A percentile compares a stretch with the other conserved stretches of the same genome.
These are phyloP conservation scores for Patiria miniata DNA, from an alignment of 35 echinoderm and acorn worm genomes.

Conservation along the genomic window DNA sequence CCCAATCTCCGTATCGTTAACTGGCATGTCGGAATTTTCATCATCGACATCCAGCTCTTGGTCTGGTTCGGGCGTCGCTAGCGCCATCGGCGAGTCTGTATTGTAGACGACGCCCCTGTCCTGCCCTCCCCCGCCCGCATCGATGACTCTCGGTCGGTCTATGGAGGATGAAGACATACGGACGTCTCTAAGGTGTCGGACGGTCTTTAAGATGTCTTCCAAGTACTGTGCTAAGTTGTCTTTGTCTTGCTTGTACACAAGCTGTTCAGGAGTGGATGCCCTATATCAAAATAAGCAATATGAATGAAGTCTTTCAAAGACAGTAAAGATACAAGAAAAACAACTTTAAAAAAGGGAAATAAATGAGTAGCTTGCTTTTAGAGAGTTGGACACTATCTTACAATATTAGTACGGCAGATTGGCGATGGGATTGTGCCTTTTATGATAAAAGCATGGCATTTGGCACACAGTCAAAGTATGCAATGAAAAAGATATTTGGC, in stretches of 20 bases:
- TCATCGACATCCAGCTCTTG: neutral
- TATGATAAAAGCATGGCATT: too few species aligned
- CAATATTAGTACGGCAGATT: too few species aligned
- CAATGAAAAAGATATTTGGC: too few species aligned
- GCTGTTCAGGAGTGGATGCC: neutral
- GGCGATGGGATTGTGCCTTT: too few species aligned
- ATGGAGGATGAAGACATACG: neutral
- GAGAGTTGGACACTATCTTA: too few species aligned
- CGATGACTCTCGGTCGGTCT: too few species aligned
- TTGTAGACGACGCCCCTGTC: neutral
- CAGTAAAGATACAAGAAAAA: too few species aligned
- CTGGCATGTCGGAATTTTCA: neutral
- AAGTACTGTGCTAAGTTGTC: neutral
- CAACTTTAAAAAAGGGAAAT: too few species aligned
- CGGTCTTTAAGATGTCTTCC: neutral
- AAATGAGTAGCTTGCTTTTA: too few species aligned
- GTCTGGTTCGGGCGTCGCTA: neutral
- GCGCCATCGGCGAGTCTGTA: neutral
- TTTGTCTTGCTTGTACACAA: slow-evolving; percentile 19
- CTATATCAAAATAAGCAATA: neutral
- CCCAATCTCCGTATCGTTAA: neutral
- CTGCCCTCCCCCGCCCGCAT: neutral
- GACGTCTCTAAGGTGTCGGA: neutral
- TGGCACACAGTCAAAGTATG: too few species aligned
- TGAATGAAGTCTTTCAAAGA: too few species aligned